Percentiles rank a stretch among this genome's conserved stretches.
Conservation (phyloP, 2,888 invertebrate species). For the Selenia dentaria region DNA sequence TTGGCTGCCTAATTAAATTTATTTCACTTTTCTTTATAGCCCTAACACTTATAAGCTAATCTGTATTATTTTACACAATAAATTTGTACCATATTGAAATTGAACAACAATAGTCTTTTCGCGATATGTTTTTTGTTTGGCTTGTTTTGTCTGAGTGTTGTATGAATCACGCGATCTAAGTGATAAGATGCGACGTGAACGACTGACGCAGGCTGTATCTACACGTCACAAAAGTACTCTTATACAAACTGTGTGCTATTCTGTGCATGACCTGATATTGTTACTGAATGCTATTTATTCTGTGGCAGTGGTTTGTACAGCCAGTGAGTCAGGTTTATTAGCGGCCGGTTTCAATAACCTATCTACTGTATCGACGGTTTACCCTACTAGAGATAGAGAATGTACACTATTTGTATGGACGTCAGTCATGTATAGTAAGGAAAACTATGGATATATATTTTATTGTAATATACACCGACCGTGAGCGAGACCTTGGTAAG, state of each 20-base stretch:
- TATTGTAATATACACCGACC: no score
- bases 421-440: no score
- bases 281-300: no score
- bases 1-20: conserved; percentile 18
- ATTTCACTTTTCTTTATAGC: conserved; percentile 22
- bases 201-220: conserved; percentile 29
- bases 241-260: conserved; percentile 12
- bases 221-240: conserved; percentile 9
- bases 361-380: no score
- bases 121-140: conserved; percentile 26
- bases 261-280: conserved; percentile 4
- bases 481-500: no score
- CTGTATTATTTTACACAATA: not conserved
- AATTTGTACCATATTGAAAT: conserved; percentile 14
- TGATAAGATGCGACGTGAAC: conserved; percentile 46
- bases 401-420: no score
- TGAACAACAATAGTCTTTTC: not conserved
- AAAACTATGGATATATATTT: no score
- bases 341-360: no score
- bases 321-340: not conserved
- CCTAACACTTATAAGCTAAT: not conserved
- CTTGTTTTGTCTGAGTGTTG: conserved; percentile 41
- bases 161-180: conserved; percentile 47
- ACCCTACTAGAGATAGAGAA: no score
- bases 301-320: no score